Conservation (phyloP, 2,888 invertebrate genomes). For the Phragmatobia fuliginosa region DNA sequence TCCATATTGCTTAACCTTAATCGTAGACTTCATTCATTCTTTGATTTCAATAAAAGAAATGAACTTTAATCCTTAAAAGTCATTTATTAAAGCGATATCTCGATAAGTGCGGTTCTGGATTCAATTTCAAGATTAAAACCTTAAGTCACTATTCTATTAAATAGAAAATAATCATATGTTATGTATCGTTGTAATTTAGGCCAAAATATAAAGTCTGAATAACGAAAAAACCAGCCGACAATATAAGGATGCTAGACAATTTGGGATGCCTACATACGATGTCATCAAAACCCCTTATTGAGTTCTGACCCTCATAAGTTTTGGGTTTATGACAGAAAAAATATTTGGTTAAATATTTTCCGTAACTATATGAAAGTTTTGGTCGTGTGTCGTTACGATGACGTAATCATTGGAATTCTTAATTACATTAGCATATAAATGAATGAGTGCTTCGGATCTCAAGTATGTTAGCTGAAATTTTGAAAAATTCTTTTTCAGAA, state of each 20-base stretch:
- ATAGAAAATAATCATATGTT: constrained; percentile 33
- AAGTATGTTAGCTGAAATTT: not conserved
- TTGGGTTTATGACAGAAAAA: constrained; percentile 17
- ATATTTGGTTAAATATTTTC: constrained; percentile 33
- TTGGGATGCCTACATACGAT: constrained; percentile 28
- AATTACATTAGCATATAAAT: constrained; percentile 27
- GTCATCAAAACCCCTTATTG: constrained; percentile 29
- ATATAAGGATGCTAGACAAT: constrained; percentile 24
- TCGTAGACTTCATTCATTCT: not conserved
- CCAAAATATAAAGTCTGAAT: constrained; percentile 18
- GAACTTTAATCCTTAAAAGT: constrained; percentile 24
- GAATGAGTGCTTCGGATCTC: constrained; percentile 12
- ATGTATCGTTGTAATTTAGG: constrained; percentile 21
- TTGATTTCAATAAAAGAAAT: constrained; percentile 19
- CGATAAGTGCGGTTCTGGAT: constrained; percentile 44
- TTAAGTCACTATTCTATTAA: constrained; percentile 40
- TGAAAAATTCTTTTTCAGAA: not conserved
- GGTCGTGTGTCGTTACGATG: constrained; percentile 6
- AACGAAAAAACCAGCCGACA: constrained; percentile 19
- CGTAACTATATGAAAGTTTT: constrained; percentile 14
- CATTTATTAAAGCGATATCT: constrained; percentile 36
- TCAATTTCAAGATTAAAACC: constrained; percentile 37
- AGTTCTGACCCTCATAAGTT: constrained; percentile 31
- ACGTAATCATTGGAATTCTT: constrained; percentile 12
- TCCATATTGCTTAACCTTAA: not conserved